Conservation (phyloP, 2,888 invertebrate genomes). For the Ophonus ardosiacus region DNA sequence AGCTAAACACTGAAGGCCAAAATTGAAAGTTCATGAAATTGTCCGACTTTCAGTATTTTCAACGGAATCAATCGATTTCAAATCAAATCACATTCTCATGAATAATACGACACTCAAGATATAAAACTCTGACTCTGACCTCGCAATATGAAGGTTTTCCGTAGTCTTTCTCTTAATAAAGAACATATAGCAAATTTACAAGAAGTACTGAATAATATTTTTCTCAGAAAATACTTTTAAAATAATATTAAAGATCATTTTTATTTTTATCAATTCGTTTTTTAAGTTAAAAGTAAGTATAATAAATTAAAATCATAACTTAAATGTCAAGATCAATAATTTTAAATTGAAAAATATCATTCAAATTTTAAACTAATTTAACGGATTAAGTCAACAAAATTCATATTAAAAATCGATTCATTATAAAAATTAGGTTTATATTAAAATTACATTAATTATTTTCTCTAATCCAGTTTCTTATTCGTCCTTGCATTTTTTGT, state of each 20-base stretch:
- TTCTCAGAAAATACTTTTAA: background rate
- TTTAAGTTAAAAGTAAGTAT: background rate
- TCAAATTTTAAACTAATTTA: background rate
- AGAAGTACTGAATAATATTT: background rate
- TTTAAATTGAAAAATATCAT: background rate
- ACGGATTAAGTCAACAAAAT: background rate
- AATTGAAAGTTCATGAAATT: conserved; percentile 33
- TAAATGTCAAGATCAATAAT: background rate
- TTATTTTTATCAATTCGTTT: background rate
- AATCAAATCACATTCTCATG: conserved; percentile 28
- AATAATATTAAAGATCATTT: background rate
- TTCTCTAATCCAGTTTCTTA: background rate
- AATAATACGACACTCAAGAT: conserved; percentile 7
- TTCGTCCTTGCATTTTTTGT: conserved; percentile 25
- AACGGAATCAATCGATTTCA: conserved; percentile 12
- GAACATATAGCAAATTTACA: background rate
- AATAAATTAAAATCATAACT: background rate
- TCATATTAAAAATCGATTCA: conserved; percentile 3
- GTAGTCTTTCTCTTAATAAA: conserved; percentile 39
- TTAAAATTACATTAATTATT: conserved; percentile 28
- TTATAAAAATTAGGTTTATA: conserved; percentile 16
- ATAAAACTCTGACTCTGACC: conserved; percentile 40
- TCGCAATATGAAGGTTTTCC: conserved; percentile 46
- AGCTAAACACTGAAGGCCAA: conserved; percentile 16
- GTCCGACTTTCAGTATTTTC: conserved; percentile 54